phyloP scores from a whole-genome alignment of 1,140 invertebrate genomes.

The Streblospio benedicti region DNA sequence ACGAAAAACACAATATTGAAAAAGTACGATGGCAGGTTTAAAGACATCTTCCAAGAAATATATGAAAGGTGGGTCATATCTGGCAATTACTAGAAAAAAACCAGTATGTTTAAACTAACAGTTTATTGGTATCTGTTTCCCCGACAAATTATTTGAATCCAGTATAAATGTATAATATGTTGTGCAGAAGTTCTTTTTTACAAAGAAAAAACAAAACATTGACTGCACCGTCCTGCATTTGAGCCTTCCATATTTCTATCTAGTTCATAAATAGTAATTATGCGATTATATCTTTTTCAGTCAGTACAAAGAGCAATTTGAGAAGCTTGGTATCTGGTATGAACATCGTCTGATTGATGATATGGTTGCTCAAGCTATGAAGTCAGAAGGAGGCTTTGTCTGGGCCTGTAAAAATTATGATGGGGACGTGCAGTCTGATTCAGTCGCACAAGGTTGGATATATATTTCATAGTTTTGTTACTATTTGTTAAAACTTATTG shows the following conservation, averaged over 20 bases:
- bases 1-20: conserved; percentile 99
- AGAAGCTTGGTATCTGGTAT: conserved; percentile 84
- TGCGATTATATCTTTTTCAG: conserved; percentile 45
- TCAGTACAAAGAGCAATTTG: conserved; percentile 77
- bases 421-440: conserved; percentile 97
- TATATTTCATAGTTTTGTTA: neutral
- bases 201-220: neutral
- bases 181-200: neutral
- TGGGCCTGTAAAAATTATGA: conserved; percentile 99
- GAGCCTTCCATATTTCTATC: neutral
- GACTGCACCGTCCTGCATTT: neutral
- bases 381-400: conserved; percentile 95
- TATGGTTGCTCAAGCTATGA: conserved; percentile 98
- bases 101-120: neutral
- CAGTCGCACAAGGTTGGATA: conserved; percentile 79
- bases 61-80: conserved; percentile 65
- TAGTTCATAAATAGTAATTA: conserved; percentile 5
- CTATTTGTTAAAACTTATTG: too few relatives aligned
- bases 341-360: conserved; percentile 97
- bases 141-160: too few relatives aligned
- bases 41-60: conserved; percentile 96
- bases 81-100: conserved; percentile 5
- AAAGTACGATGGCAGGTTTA: conserved; percentile 94
- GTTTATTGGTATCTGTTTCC: neutral
- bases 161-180: neutral